Percentiles rank a stretch among this genome's conserved stretches.
Evolutionary conservation across 1,140 invertebrate genomes (phyloP).

Genomic region (Linepithema humile): DNA sequence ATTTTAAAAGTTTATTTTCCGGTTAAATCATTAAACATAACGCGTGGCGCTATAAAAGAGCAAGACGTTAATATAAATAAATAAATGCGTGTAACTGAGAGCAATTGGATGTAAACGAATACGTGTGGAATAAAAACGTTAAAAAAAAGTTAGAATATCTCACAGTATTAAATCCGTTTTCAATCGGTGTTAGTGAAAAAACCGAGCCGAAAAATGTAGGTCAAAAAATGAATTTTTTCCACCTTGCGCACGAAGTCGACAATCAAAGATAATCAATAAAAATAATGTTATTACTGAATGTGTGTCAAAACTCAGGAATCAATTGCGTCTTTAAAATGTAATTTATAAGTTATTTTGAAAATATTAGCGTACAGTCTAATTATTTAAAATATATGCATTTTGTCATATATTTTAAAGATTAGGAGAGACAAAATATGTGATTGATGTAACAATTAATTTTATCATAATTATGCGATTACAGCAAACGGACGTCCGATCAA

Average conservation of each 20-base stretch:
- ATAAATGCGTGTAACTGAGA: neutral
- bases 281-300: neutral
- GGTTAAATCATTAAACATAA: neutral
- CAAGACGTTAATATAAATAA: neutral
- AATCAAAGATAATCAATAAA: neutral
- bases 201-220: neutral
- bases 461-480: slow-evolving; percentile 58
- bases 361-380: neutral
- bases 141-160: neutral
- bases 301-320: neutral
- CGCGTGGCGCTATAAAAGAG: neutral
- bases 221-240: neutral
- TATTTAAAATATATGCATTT: neutral
- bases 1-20: neutral
- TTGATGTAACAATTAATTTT: neutral
- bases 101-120: neutral
- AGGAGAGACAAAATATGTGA: neutral
- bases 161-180: neutral
- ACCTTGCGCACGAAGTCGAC: neutral
- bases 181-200: neutral
- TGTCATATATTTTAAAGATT: neutral
- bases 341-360: neutral
- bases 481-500: slow-evolving; percentile 83
- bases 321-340: neutral
- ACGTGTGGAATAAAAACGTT: neutral